Conservation (phyloP, 2,888 invertebrate species). For the Chrysomela aeneicollis region DNA sequence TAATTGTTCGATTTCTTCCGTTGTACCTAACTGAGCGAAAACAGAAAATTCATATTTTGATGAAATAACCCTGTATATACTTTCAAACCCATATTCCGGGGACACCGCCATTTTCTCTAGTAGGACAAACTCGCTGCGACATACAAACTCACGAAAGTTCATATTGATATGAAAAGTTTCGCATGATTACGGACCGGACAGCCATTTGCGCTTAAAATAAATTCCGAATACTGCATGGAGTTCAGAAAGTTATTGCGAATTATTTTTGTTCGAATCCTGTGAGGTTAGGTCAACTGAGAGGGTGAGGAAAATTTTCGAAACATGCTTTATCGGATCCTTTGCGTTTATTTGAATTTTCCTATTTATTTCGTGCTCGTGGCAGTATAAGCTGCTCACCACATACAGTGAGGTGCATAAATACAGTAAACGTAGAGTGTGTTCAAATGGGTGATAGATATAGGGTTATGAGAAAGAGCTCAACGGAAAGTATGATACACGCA, state of each 20-base stretch:
- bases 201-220: slow-evolving; percentile 20
- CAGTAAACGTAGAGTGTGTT: too few species aligned
- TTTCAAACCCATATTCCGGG: background rate
- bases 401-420: too few species aligned
- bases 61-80: too few species aligned
- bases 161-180: slow-evolving; percentile 23
- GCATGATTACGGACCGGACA: slow-evolving; percentile 12
- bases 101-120: background rate
- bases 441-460: too few species aligned
- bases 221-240: slow-evolving; percentile 12
- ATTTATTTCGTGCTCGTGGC: background rate
- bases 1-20: too few species aligned
- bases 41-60: too few species aligned
- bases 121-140: background rate
- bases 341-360: background rate
- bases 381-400: background rate
- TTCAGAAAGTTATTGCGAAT: slow-evolving; percentile 19
- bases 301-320: background rate
- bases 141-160: slow-evolving; percentile 19
- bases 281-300: slow-evolving; percentile 12
- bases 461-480: too few species aligned
- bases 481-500: too few species aligned
- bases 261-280: slow-evolving; percentile 15
- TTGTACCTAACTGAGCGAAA: too few species aligned
- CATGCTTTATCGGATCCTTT: background rate